Evolutionary conservation across 1,140 invertebrate species (phyloP).

Genomic region (Pogonus chalceus): DNA sequence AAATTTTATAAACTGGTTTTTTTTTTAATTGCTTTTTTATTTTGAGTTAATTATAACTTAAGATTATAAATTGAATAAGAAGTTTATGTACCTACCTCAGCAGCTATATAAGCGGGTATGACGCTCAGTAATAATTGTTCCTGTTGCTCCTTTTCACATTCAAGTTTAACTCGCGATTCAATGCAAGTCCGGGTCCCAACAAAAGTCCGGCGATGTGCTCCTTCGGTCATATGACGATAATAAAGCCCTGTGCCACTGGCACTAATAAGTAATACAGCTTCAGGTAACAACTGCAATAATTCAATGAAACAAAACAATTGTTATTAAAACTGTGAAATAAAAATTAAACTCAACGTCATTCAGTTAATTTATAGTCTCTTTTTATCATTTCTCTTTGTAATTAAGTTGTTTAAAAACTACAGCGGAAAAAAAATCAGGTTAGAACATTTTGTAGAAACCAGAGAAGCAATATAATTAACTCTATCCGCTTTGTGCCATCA

Average conservation of each 20-base stretch:
- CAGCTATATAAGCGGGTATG: slow-evolving; percentile 86
- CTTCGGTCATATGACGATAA: slow-evolving; percentile 76
- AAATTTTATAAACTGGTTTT: no score
- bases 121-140: slow-evolving; percentile 85
- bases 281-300: slow-evolving; percentile 56
- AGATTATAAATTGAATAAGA: no score
- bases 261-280: slow-evolving; percentile 62
- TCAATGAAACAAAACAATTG: slow-evolving; percentile 12
- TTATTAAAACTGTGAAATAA: slow-evolving; percentile 4
- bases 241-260: slow-evolving; percentile 73
- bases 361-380: no score
- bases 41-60: no score
- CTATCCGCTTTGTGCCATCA: no score
- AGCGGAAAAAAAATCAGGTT: no score
- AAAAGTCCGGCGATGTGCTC: slow-evolving; percentile 75
- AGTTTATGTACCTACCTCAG: slow-evolving; percentile 61
- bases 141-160: slow-evolving; percentile 86
- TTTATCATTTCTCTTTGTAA: no score
- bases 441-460: no score
- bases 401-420: no score
- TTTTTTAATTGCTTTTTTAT: no score
- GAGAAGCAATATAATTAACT: no score
- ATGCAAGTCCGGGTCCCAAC: slow-evolving; percentile 81
- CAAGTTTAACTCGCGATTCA: slow-evolving; percentile 82
- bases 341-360: no score